phyloP scores from a whole-genome alignment of 2,113 vertebrate species.

The Dipodomys ordii region DNA sequence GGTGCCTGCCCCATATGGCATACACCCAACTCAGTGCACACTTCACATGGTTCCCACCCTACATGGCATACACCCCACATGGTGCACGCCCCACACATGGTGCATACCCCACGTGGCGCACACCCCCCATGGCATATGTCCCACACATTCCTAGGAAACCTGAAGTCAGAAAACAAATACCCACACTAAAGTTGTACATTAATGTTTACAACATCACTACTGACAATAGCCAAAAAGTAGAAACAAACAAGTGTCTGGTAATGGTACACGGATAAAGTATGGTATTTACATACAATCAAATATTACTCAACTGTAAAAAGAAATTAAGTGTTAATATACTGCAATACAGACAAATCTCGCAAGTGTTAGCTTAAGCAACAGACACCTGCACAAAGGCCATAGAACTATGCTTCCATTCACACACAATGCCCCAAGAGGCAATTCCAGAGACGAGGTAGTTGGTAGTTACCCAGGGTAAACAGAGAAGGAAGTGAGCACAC shows the following conservation, averaged over 20 bases:
- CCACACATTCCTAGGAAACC: not conserved
- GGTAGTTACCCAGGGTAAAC: not conserved
- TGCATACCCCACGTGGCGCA: too few species aligned
- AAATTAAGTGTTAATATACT: not conserved
- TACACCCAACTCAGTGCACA: not conserved
- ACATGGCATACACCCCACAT: not conserved
- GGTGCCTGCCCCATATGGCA: too few species aligned
- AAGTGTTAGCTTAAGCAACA: slow-evolving; percentile 16
- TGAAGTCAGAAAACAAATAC: not conserved
- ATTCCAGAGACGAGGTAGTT: not conserved
- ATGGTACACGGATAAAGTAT: not conserved
- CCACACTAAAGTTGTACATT: not conserved
- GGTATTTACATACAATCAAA: not conserved
- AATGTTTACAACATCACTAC: not conserved
- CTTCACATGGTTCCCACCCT: too few species aligned
- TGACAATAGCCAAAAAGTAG: not conserved
- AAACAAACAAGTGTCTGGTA: not conserved
- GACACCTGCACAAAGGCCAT: not conserved
- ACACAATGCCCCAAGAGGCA: not conserved
- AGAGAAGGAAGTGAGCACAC: not conserved
- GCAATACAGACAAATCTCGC: not conserved
- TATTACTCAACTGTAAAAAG: not conserved
- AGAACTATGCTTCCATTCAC: not conserved
- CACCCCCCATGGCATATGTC: too few species aligned
- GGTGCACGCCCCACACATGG: too few species aligned